Evolutionary conservation across 2,797 vertebrate genomes (phyloP).

Genomic region (Helarctos malayanus): DNA sequence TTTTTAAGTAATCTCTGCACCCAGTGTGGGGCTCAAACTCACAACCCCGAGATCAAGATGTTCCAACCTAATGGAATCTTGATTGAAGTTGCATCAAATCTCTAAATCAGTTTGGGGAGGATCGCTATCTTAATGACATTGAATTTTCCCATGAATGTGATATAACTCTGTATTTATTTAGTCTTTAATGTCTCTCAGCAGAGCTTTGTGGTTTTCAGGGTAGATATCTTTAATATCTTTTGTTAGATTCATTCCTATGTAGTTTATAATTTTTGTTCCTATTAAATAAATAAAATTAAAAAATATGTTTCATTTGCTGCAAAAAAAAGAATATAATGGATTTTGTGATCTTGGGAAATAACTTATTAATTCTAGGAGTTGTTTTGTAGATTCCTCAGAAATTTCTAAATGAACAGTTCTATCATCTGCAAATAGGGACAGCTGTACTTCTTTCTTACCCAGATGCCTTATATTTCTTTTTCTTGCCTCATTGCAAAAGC

Average conservation of each 20-base stretch:
- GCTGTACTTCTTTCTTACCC: neutral
- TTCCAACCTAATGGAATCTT: neutral
- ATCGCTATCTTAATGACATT: neutral
- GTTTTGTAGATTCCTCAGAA: neutral
- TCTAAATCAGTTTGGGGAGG: constrained; percentile 24
- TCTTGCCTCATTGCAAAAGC: neutral
- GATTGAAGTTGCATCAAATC: constrained; percentile 2
- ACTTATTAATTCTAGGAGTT: neutral
- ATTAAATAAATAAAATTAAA: constrained; percentile 24
- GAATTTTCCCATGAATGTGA: neutral
- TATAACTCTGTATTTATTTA: neutral
- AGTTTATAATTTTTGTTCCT: neutral
- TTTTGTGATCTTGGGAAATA: constrained; percentile 27
- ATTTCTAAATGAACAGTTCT: neutral
- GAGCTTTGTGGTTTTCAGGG: constrained; percentile 23
- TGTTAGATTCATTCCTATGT: constrained; percentile 31
- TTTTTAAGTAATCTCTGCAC: neutral
- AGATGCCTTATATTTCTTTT: neutral
- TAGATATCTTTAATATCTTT: neutral
- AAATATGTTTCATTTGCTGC: constrained; percentile 5
- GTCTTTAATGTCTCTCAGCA: constrained; percentile 21
- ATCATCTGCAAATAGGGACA: neutral
- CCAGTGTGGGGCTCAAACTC: neutral
- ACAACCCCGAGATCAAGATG: neutral
- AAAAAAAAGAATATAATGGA: neutral